Evolutionary conservation across 1,140 invertebrate species (phyloP), one percentile per base, ranked within the genome.

Genomic region (Eurytemora carolleeae): DNA sequence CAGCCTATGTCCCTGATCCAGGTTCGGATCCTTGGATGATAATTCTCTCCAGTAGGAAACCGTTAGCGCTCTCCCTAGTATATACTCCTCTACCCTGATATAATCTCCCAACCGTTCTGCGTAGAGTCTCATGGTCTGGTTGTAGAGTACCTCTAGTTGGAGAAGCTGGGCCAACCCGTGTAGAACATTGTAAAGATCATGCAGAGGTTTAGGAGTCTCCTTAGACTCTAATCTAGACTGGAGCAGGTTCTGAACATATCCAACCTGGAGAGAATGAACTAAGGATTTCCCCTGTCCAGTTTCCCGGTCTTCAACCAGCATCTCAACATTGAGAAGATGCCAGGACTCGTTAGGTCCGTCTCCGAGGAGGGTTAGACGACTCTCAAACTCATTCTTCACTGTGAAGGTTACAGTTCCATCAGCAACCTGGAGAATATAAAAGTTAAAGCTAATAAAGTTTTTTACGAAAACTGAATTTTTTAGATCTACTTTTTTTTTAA

Each of bases 241-340:
- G 0, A 93, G 81, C 57, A 85, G 77, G 69, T 91, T 85, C 69
- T 95, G 88, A 58, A 98, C 83, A 72, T 89, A 97, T 66, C 85
- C 81, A 3, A 94, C 80, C 79, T 95, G 91, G 15, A 93, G 76
- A 3, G 83, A 82, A 76, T 97, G 92, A 0, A 96, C 91, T 55
- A 98, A 76, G 0, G 87, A 79, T 73, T 93, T 94, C 7, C 92
- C 92, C 79, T 95, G 91, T 69, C 93, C 91, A 59, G 92, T 96
- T 75, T 98, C 92, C 72, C 85, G 86, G 69, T 98, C 94, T 71
- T 95, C 89, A 1, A 98, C 93, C 1, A 98, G 75, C 67, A 98
- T 86, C 67, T 93, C 87, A 64, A 98, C 86, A 70, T 95, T 89
- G 63, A 98, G 75, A 53, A 98, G 76, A 63, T 90, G 77, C 94